A percentile compares a stretch with the other conserved stretches of the same genome.
Evolutionary conservation across 2,797 vertebrate genomes (phyloP).

Genomic region (Glossophaga mutica): DNA sequence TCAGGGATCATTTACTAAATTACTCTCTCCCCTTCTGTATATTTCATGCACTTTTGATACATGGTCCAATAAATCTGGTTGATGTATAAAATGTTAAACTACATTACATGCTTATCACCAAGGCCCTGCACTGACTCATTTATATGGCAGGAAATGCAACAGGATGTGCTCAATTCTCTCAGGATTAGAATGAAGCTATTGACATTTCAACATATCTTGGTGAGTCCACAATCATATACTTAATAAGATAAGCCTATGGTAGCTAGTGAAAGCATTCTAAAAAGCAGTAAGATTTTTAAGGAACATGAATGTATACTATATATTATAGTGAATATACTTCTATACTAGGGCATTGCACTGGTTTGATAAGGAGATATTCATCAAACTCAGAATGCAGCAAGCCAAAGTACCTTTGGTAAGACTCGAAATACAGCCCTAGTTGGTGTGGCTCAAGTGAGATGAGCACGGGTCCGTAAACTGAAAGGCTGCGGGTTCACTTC

Average conservation of each 20-base stretch:
- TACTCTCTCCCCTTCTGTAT: background rate
- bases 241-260: background rate
- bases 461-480: background rate
- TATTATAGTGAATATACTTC: background rate
- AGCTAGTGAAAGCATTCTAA: background rate
- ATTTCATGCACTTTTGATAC: background rate
- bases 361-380: constrained; percentile 6
- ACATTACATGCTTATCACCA: background rate
- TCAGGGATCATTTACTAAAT: background rate
- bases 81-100: background rate
- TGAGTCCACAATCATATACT: background rate
- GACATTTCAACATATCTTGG: background rate
- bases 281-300: background rate
- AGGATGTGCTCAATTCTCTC: background rate
- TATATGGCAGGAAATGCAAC: background rate
- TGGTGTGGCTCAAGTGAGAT: background rate
- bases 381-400: constrained; percentile 1
- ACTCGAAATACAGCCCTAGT: constrained; percentile 1
- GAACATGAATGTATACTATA: background rate
- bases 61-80: background rate
- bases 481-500: background rate
- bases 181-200: background rate
- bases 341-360: background rate
- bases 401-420: background rate
- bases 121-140: background rate